phyloP scores from a whole-genome alignment of 2,797 vertebrate species.

The Argyrosomus regius region DNA sequence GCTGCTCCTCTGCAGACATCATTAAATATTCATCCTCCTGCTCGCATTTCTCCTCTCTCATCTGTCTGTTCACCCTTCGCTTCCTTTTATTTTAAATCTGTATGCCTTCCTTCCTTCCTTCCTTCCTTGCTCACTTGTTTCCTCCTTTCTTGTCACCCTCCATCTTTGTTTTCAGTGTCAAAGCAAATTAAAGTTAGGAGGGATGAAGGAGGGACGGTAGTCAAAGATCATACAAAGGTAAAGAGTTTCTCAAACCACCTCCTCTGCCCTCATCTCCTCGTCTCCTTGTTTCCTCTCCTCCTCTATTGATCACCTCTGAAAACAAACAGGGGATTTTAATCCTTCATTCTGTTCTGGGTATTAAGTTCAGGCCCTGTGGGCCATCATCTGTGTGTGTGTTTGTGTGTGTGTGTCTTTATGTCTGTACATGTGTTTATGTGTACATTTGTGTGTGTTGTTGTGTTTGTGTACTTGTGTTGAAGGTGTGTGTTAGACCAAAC shows the following conservation, averaged over 20 bases:
- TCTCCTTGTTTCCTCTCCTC: background rate
- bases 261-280: background rate
- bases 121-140: background rate
- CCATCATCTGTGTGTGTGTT: background rate
- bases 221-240: background rate
- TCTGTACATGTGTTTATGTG: background rate
- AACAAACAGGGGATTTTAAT: conserved; percentile 45
- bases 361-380: conserved; percentile 45
- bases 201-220: too few species aligned
- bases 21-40: conserved; percentile 87
- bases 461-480: conserved; percentile 23
- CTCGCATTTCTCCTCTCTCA: conserved; percentile 69
- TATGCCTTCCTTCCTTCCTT: background rate
- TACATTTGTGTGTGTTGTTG: conserved; percentile 13
- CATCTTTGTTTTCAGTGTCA: background rate
- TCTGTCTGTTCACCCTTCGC: conserved; percentile 62
- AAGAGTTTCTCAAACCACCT: background rate
- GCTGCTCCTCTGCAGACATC: conserved; percentile 80
- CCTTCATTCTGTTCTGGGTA: conserved; percentile 40
- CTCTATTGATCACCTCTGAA: conserved; percentile 49
- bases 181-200: background rate
- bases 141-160: background rate
- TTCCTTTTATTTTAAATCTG: conserved; percentile 36
- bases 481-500: conserved; percentile 40
- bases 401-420: background rate